phyloP scores from a whole-genome alignment of 2,888 invertebrate species.

The Ormyrus rosae region DNA sequence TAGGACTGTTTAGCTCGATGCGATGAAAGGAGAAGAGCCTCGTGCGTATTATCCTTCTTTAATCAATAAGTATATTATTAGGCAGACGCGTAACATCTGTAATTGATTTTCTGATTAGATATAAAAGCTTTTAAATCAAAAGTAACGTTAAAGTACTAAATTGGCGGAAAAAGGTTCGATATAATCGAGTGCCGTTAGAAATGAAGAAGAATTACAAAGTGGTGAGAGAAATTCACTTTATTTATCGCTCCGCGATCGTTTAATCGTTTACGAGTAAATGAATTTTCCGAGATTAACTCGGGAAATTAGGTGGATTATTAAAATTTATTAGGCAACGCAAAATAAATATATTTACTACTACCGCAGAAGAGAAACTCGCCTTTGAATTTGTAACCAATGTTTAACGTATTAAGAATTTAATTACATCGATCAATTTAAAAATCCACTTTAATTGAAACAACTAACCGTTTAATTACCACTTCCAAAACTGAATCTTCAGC shows the following conservation, averaged over 20 bases:
- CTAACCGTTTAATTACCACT: no score
- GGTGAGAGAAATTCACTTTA: background rate
- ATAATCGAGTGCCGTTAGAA: no score
- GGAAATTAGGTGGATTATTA: conserved; percentile 21
- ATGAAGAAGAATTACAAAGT: background rate
- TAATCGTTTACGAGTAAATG: background rate
- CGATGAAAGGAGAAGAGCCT: background rate
- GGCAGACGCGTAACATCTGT: no score
- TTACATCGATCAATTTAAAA: background rate
- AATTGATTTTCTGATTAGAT: no score
- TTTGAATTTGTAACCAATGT: conserved; percentile 16
- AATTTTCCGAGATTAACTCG: conserved; percentile 1
- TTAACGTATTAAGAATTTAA: background rate
- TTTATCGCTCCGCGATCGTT: background rate
- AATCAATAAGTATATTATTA: no score
- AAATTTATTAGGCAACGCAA: conserved; percentile 12
- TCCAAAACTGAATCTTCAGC: no score
- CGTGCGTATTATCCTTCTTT: no score
- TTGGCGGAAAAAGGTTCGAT: no score
- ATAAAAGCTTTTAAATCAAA: no score
- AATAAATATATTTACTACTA: conserved; percentile 8
- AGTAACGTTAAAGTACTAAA: no score
- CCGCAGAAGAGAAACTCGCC: conserved; percentile 5
- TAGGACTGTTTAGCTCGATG: background rate
- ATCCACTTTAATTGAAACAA: background rate